These are phyloP conservation scores for Leptinotarsa juncta DNA, from an alignment of 2,888 invertebrate species.

Conservation along the genomic window DNA sequence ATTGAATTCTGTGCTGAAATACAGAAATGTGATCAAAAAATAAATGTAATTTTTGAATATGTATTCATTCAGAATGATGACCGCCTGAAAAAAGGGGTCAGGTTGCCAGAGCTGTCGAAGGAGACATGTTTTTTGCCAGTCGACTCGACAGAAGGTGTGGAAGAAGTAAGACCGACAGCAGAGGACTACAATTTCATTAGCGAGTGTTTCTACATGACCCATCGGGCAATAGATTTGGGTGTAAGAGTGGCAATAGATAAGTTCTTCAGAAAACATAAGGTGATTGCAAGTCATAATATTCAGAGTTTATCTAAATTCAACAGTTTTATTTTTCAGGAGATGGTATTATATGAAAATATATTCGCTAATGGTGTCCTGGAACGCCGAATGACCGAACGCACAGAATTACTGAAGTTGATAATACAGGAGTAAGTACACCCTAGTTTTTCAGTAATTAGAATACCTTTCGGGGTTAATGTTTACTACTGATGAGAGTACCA, in stretches of 20 bases:
- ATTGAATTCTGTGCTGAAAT: background rate
- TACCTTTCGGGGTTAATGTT: no score
- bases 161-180: constrained; percentile 68
- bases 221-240: constrained; percentile 86
- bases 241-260: constrained; percentile 77
- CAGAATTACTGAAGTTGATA: constrained; percentile 68
- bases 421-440: no score
- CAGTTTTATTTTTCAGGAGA: constrained; percentile 62
- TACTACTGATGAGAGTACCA: no score
- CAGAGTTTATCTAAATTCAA: no score
- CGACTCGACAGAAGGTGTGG: constrained; percentile 69
- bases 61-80: constrained; percentile 69
- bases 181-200: constrained; percentile 84
- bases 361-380: background rate
- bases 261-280: constrained; percentile 73
- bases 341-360: constrained; percentile 61
- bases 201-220: constrained; percentile 92
- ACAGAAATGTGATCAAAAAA: background rate
- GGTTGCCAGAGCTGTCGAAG: constrained; percentile 75
- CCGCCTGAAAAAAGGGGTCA: constrained; percentile 69
- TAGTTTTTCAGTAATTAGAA: no score
- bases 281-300: constrained; percentile 42
- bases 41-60: background rate
- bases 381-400: constrained; percentile 61
- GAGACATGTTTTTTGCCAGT: constrained; percentile 86